Evolutionary conservation across 2,888 invertebrate genomes (phyloP).

Genomic region (Minunthozetes semirufus): DNA sequence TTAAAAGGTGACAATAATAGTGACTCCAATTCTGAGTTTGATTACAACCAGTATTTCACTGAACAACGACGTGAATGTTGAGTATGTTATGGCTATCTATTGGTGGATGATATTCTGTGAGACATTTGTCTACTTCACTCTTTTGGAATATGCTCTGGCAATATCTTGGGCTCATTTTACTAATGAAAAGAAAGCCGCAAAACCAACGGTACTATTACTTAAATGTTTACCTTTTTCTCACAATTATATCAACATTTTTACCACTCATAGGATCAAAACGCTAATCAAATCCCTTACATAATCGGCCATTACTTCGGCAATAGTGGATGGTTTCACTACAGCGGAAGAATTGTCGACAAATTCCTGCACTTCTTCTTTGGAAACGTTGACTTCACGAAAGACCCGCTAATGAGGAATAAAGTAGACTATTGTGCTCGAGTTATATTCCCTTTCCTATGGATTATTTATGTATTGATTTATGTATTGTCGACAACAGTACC

Average conservation of each 20-base stretch:
- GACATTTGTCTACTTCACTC: conserved; percentile 30
- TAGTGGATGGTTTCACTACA: not conserved
- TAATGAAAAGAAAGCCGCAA: conserved; percentile 35
- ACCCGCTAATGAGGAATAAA: conserved; percentile 35
- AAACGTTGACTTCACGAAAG: conserved; percentile 27
- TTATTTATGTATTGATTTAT: conserved; percentile 34
- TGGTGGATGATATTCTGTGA: conserved; percentile 38
- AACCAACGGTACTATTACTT: not conserved
- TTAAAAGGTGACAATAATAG: conserved; percentile 20
- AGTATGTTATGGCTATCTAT: conserved; percentile 36
- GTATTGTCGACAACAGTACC: conserved; percentile 3
- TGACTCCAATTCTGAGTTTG: conserved; percentile 21
- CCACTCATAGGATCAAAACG: no score
- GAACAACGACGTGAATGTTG: conserved; percentile 31
- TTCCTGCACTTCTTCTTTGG: conserved; percentile 27
- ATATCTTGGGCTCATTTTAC: conserved; percentile 35
- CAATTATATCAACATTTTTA: no score
- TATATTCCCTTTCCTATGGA: conserved; percentile 35
- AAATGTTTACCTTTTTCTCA: not conserved
- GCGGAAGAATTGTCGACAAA: not conserved
- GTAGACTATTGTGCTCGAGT: conserved; percentile 34
- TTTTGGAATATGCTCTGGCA: conserved; percentile 35
- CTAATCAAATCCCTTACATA: no score
- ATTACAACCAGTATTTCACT: conserved; percentile 22
- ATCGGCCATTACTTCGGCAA: conserved; percentile 33